Evolutionary conservation across 1,140 invertebrate species (phyloP), one percentile per base, ranked within the genome.

Genomic region (Lycorma delicatula): DNA sequence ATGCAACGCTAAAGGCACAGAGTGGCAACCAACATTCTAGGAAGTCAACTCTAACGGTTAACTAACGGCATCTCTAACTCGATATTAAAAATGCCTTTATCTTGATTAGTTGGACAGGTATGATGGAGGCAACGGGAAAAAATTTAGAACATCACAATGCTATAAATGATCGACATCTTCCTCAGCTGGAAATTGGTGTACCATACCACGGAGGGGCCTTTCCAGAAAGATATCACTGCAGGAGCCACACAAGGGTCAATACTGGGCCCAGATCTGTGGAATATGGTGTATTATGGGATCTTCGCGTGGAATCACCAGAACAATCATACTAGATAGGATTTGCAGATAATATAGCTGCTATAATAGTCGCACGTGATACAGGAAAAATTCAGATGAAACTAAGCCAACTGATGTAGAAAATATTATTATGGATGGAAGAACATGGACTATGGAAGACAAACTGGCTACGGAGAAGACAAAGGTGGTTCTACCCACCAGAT

Each of bases 231-330:
- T 9, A 54, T 54, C 9, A 59, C 57, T 26, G 49, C 50, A 25
- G 68, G 68, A 11, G 64, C 70, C 0, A 64, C 71, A 1, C 69
- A 72, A 54, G 70, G 68, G 3, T 70, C 66, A 18, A 59, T 71
- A 9, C 47, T 71, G 1, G 68, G 68, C 1, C 67, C 71, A 0
- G 62, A 61, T 3, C 57, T 72, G 16, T 72, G 65, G 67, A 67
- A 65, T 50, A 20, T 69, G 0, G 57, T 63, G 38, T 70, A 70
- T 53, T 59, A 70, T 38, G 59, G 41, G 16, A 25, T 70, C 61
- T 70, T 9, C 52, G 41, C 3, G 25, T 64, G 20, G 31, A 55
- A 27, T 3, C 68, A 9, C 60, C 53, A 22, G 29, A 54, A 31
- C 60, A 46, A 0, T 44, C 44, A 3, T 49, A 23, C 1, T 25